phyloP scores from a whole-genome alignment of 1,140 invertebrate species.

The Chironomus striatipennis region DNA sequence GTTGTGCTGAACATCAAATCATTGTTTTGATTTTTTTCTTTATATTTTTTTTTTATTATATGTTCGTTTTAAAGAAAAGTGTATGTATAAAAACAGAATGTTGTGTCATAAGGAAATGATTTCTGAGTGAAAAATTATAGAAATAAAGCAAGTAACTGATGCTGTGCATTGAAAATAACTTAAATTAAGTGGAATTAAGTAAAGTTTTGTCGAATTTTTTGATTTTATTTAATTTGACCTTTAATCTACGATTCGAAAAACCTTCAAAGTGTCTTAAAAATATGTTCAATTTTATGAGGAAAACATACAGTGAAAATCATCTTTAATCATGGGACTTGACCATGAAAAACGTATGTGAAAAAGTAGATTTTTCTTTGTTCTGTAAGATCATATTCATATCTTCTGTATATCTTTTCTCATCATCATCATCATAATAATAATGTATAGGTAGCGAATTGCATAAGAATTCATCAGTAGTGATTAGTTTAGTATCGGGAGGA shows the following conservation, averaged over 20 bases:
- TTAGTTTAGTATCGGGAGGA: constrained; percentile 71
- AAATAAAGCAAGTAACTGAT: neutral
- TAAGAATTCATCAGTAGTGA: constrained; percentile 44
- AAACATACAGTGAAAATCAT: neutral
- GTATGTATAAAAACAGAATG: neutral
- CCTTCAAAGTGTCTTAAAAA: neutral
- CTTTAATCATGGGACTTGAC: neutral
- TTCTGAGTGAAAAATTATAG: neutral
- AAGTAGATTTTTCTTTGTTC: neutral
- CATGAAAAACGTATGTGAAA: neutral
- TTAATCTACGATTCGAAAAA: neutral
- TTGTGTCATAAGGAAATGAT: constrained; percentile 4
- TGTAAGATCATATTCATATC: neutral
- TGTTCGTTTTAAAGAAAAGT: neutral
- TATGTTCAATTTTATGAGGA: neutral
- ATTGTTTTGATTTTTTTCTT: neutral
- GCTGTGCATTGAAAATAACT: neutral
- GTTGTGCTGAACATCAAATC: neutral
- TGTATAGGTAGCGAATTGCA: constrained; percentile 16
- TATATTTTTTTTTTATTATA: no score
- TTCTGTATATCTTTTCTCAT: neutral
- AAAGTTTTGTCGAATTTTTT: no score
- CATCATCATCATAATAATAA: neutral
- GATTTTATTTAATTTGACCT: neutral
- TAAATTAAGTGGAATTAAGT: no score